Base-by-base conservation (phyloP, 2,888 invertebrate species). In the Molorchus minor region DNA sequence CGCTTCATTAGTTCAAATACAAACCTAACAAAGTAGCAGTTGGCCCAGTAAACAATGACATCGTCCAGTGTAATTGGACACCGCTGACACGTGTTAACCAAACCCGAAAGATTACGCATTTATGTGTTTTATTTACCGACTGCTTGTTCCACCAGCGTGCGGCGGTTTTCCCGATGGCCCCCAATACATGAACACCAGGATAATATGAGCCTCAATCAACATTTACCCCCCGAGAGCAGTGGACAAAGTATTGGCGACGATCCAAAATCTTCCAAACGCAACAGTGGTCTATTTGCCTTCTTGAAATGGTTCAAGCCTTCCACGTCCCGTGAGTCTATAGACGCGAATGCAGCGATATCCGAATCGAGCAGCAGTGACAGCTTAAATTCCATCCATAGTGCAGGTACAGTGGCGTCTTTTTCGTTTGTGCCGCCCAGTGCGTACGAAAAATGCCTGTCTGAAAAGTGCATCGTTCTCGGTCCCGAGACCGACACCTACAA, bases 251-350 rank as follows among this genome's bases (percentile, higher is more conserved):
- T 75, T 79, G 79, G 79, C 79, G 71, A 71, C 65, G 77, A 78
- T 77, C 79, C 80, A 80, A 78, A 74, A 76, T 55, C 73, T 36
- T 65, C 75, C 56, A 80, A 80, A 70, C 75, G 81, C 61, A 80
- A 80, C 73, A 83, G 80, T 75, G 84, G 82, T 55, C 77, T 84
- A 65, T 85, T 86, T 74, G 87, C 90, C 55, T 82, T 91, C 75
- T 85, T 91, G 75, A 87, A 86, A 80, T 91, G 91, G 91, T 86
- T 91, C 76, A 88, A 87, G 64, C 86, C 87, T 46, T 75, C 82
- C 55, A 65, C 74, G 45, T 79, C 79, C 33, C 74, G 76, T 36
- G 81, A 80, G 70, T 79, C 80, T 61, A 75, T 79, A 52, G 69
- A 73, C 60, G 69, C 71, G 44, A 72, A 73, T 61, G 44, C 65